A percentile compares a stretch with the other conserved stretches of the same genome.
Conservation (phyloP, 2,113 vertebrate species). For the Raja brachyura region DNA sequence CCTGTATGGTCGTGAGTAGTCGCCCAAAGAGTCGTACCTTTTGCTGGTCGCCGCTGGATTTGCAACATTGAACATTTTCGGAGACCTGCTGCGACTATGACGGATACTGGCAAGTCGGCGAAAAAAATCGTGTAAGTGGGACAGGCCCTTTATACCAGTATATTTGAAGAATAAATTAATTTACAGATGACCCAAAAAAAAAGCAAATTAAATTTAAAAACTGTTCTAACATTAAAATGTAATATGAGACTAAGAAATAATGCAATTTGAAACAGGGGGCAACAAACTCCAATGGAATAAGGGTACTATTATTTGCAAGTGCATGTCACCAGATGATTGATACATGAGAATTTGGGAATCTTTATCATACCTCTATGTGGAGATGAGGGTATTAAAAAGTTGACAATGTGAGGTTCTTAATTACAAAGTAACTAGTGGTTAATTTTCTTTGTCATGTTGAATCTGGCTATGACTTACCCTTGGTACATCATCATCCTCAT, state of each 20-base stretch:
- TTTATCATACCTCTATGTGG: not conserved
- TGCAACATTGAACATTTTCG: no score
- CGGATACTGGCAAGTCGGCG: no score
- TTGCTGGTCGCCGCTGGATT: no score
- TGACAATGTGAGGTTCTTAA: not conserved
- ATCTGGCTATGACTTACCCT: slow-evolving; percentile 60
- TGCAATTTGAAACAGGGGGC: not conserved
- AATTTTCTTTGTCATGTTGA: not conserved
- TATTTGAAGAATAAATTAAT: not conserved
- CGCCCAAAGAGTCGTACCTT: no score
- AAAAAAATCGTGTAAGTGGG: no score
- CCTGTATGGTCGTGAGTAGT: no score
- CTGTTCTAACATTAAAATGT: not conserved
- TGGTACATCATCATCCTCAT: slow-evolving; percentile 85
- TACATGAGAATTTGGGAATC: not conserved
- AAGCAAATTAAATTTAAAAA: not conserved
- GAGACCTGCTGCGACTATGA: no score
- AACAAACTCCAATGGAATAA: not conserved
- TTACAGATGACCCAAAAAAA: not conserved
- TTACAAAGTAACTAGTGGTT: not conserved
- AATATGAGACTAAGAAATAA: not conserved
- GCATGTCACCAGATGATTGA: no score
- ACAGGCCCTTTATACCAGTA: not conserved
- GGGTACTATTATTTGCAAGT: not conserved
- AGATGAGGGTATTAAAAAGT: not conserved